Evolutionary conservation across 2,797 vertebrate species (phyloP), one percentile per base, ranked within the genome.

Genomic region (Pseudomugil tenellus): DNA sequence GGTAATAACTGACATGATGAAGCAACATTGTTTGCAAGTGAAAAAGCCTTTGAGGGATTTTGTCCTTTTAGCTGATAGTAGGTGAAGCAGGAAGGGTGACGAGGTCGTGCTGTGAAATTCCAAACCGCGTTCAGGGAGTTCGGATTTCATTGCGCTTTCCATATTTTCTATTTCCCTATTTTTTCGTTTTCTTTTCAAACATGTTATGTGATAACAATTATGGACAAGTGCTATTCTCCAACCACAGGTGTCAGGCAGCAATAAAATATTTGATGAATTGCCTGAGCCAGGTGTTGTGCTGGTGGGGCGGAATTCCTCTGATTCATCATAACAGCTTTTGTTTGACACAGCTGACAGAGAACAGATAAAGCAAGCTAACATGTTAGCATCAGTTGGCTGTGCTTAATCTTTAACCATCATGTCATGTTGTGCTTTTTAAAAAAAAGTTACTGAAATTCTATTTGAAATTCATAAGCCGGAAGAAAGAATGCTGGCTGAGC

Each of bases 261-360:
- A 77, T 88, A 86, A 89, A 88, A 61, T 57, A 64, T 61, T 68
- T 91, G 89, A 92, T 92, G 81, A 90, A 91, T 88, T 84, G 84
- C 79, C 55, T 0, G 31, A 63, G 75, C 90, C 95, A 96, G 95
- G 95, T 96, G 96, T 96, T 96, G 94, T 94, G 94, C 93, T 94
- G 93, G 87, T 89, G 86, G 93, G 90, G 90, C 58, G 90, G 90
- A 74, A 92, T 94, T 94, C 94, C 91, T 95, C 90, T 85, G 92
- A 94, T 94, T 95, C 93, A 95, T 95, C 93, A 93, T 91, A 90
- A 88, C 92, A 81, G 84, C 91, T 91, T 94, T 95, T 95, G 95
- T 95, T 93, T 94, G 92, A 94, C 93, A 91, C 94, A 68, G 77
- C 77, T 86, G 86, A 91, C 78, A 81, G 72, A 63, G 76, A 67